Conservation (phyloP, 2,113 vertebrate genomes). For the Nothocercus julius region DNA sequence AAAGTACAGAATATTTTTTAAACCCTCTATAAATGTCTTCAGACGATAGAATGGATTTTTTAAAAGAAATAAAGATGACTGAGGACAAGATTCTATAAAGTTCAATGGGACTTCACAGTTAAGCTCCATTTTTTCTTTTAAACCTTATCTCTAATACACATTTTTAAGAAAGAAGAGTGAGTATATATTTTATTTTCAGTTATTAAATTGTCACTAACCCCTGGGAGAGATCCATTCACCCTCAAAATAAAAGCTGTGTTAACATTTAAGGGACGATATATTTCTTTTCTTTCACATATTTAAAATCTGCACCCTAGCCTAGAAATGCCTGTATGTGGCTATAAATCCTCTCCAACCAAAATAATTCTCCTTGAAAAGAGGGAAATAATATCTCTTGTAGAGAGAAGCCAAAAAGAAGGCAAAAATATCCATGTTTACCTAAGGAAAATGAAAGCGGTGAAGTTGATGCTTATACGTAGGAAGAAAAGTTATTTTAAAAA, state of each 20-base stretch:
- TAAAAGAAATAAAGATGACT: not conserved
- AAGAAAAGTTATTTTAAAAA: not conserved
- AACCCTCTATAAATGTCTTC: not conserved
- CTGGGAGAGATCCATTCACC: constrained; percentile 12
- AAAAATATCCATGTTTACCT: constrained; percentile 30
- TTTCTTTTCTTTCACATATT: constrained; percentile 34
- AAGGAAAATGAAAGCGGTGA: not conserved
- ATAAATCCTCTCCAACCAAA: constrained; percentile 57
- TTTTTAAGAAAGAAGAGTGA: not conserved
- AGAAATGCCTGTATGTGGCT: constrained; percentile 38
- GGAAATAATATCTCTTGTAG: constrained; percentile 20
- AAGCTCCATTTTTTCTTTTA: not conserved
- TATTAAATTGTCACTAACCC: constrained; percentile 34
- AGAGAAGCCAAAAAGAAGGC: constrained; percentile 24
- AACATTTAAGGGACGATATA: constrained; percentile 16
- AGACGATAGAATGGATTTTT: constrained; percentile 37
- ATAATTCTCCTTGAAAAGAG: constrained; percentile 36
- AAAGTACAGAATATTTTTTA: not conserved
- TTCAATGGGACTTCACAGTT: not conserved
- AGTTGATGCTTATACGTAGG: not conserved
- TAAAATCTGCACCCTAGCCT: constrained; percentile 33
- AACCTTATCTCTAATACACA: not conserved
- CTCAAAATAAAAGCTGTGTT: constrained; percentile 35
- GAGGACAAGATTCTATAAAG: constrained; percentile 4
- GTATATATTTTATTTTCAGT: constrained; percentile 7